Percentiles rank a stretch among this genome's conserved stretches.
These are phyloP conservation scores for Apeira syringaria DNA, from an alignment of 2,888 invertebrate species.

Conservation along the genomic window DNA sequence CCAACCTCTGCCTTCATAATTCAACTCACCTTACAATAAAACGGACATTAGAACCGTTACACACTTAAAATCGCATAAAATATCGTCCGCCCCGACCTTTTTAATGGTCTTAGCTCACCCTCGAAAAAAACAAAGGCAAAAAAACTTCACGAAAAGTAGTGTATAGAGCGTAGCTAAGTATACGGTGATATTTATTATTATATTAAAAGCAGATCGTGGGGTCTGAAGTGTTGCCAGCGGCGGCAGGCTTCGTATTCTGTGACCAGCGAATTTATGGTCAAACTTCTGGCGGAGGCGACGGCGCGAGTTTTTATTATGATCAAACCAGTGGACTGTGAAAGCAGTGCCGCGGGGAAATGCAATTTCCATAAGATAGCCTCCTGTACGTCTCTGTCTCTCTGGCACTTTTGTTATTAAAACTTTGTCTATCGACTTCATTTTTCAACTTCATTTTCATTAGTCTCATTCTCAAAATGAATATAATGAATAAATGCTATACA, in stretches of 20 bases:
- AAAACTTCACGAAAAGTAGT: conserved; percentile 70
- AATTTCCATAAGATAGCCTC: conserved; percentile 75
- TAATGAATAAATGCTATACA: no score
- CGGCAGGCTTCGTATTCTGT: conserved; percentile 45
- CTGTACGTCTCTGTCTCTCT: conserved; percentile 77
- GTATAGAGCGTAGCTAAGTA: conserved; percentile 36
- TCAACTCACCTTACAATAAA: conserved; percentile 59
- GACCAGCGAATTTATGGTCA: conserved; percentile 83
- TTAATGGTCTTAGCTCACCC: conserved; percentile 75
- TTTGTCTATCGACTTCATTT: conserved; percentile 38
- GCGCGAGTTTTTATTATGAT: conserved; percentile 84
- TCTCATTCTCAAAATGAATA: no score
- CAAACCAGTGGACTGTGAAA: conserved; percentile 84
- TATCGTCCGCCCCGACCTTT: conserved; percentile 77
- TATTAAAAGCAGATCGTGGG: conserved; percentile 75
- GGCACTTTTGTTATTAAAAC: conserved; percentile 78
- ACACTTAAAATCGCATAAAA: conserved; percentile 83
- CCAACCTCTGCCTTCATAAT: conserved; percentile 47
- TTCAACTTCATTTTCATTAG: no score
- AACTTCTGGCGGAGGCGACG: conserved; percentile 81
- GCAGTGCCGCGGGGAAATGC: conserved; percentile 77
- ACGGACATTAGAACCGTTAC: conserved; percentile 71
- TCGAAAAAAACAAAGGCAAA: conserved; percentile 62
- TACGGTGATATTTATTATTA: conserved; percentile 76
- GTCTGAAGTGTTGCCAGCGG: conserved; percentile 65